Base-by-base conservation (phyloP, 2,113 vertebrate species). In the Perognathus longimembris region DNA sequence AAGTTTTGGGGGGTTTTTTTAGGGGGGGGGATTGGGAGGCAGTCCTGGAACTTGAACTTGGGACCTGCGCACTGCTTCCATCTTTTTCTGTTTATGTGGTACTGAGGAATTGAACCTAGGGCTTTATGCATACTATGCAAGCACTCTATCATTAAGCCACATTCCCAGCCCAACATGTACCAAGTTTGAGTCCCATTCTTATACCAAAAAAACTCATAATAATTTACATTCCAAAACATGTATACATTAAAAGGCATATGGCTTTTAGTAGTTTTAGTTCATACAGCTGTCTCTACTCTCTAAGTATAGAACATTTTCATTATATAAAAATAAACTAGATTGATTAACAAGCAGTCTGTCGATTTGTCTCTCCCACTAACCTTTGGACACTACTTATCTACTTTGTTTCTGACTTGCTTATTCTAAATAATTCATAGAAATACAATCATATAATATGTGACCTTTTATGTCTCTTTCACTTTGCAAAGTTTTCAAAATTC, bases 261-360 rank as follows among this genome's bases (percentile, higher is more conserved):
- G 7, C 26, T 79, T 90, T 92, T 50, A n/a, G 14, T 45, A 78
- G 10, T 38, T 66, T 69, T n/a, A 75, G 50, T 26, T 70, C 36
- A 28, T 88, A 57, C 0, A 75, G 38, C 6, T 15, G 32, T n/a
- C 61, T 74, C 18, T 18, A 57, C n/a, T 45, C 11, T 38, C 54
- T 70, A 76, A 81, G 70, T 85, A 66, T 8, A 91, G 26, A 88
- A 85, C 36, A 85, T 79, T 94, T 80, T 81, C 88, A 71, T 73
- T 59, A 34, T 7, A 14, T n/a, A 10, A 81, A 80, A 80, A 71
- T 32, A 80, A 80, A 36, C 30, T 40, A 45, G 40, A 42, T 10
- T 40, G 70, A 88, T 54, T 64, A 67, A 9, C n/a, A 32, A 67
- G n/a, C 12, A 88, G 64, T 38, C 18, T 57, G 26, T 36, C 9